A percentile compares a stretch with the other conserved stretches of the same genome.
These are phyloP conservation scores for Australoheros facetus DNA, from an alignment of 2,797 vertebrate genomes.

Conservation along the genomic window DNA sequence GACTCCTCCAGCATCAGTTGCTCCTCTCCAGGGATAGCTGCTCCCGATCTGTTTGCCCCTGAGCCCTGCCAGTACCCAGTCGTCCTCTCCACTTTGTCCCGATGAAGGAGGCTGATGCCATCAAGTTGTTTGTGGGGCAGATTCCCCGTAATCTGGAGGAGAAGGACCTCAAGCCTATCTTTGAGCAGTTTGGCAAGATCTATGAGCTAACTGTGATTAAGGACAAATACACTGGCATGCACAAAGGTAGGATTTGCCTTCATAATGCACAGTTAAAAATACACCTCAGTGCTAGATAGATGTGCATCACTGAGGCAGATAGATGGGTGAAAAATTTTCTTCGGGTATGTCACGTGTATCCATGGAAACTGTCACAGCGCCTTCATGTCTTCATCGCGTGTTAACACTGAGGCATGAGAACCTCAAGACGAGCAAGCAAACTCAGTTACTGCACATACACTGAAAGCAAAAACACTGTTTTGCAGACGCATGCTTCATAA, in stretches of 20 bases:
- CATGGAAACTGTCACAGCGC: slow-evolving; percentile 77
- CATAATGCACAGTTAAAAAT: slow-evolving; percentile 34
- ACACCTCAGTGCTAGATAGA: slow-evolving; percentile 16
- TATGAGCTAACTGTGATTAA: slow-evolving; percentile 87
- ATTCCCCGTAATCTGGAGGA: slow-evolving; percentile 86
- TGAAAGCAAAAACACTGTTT: background rate
- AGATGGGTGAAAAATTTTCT: slow-evolving; percentile 45
- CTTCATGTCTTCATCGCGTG: slow-evolving; percentile 50
- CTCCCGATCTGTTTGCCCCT: slow-evolving; percentile 56
- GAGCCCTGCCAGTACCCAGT: slow-evolving; percentile 55
- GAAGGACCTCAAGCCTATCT: slow-evolving; percentile 86
- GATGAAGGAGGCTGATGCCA: slow-evolving; percentile 87
- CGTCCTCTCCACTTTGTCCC: slow-evolving; percentile 65
- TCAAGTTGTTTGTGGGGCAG: slow-evolving; percentile 86
- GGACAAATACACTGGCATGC: slow-evolving; percentile 88
- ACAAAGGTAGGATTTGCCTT: slow-evolving; percentile 80
- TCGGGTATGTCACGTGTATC: slow-evolving; percentile 63
- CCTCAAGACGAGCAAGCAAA: slow-evolving; percentile 24
- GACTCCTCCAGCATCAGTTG: slow-evolving; percentile 40
- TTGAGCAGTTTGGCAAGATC: slow-evolving; percentile 86
- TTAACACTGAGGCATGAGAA: slow-evolving; percentile 39
- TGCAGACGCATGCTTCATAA: background rate
- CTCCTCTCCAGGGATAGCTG: slow-evolving; percentile 63
- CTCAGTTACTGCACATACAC: background rate
- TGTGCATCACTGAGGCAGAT: slow-evolving; percentile 41